Base-by-base conservation (phyloP, 64 coral and sea anemone genomes). In the Montipora sp. region DNA sequence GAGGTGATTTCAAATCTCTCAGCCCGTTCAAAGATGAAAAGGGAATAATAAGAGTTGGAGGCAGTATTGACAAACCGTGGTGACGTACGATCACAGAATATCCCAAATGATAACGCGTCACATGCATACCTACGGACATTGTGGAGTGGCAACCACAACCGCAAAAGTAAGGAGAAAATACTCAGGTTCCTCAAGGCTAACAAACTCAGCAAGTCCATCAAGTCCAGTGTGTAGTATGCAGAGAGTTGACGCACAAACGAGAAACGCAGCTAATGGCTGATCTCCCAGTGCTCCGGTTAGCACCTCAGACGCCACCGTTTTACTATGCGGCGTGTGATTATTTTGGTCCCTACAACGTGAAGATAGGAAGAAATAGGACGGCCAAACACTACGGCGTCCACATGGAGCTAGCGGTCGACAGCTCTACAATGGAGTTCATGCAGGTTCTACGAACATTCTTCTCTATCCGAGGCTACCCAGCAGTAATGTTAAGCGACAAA, bases 1-100 rank as follows among this genome's bases (percentile, higher is more conserved):
- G 15, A n/a, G 82, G 78, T 18, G 86, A 94, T 19, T 89, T 94
- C 59, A 71, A 78, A 46, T 23, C 77, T 8, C 22, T 94, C 2
- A 94, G 79, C n/a, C 92, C 87, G 18, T 90, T 90, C 13, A 23
- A 74, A 27, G 79, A 84, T 51, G 50, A 78, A 5, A 51, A 84
- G 59, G 92, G 70, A 15, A 45, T 67, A 3, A 89, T 94, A 20
- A 81, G 80, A 77, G 92, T 84, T 71, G 87, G 87, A 67, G 92
- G 87, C 20, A 50, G 69, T 71, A 57, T 71, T 4, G 77, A 80
- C 14, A n/a, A 46, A 80, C 88, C 7, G 15, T 70, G 5, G 77
- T 80, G 76, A 70, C 77, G 20, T 80, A 90, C 15, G 88, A 90
- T 5, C 76, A 90, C 88, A 70, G 36, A 36, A 36, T 36, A 36